Conservation (phyloP, 1,140 invertebrate species). For the Drosophila bocki region DNA sequence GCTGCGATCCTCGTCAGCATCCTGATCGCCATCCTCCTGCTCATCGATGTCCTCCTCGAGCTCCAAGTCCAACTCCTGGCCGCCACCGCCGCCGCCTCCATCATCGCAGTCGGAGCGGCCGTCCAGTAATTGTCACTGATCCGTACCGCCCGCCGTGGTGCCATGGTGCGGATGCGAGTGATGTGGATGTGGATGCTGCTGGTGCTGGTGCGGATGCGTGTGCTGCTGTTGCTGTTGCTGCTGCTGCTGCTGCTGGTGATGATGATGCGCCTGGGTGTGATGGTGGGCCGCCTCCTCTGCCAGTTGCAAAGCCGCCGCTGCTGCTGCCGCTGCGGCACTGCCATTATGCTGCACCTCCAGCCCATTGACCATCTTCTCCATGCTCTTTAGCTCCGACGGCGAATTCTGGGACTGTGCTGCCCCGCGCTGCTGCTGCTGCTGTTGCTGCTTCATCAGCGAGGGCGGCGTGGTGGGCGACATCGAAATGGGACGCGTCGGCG, state of each 20-base stretch:
- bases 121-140: slow-evolving; percentile 85
- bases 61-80: slow-evolving; percentile 37
- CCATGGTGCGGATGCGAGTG: slow-evolving; percentile 38
- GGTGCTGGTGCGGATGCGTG: slow-evolving; percentile 43
- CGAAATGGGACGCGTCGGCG: slow-evolving; percentile 86
- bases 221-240: slow-evolving; percentile 33
- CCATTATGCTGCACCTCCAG: slow-evolving; percentile 90
- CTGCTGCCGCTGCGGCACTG: slow-evolving; percentile 65
- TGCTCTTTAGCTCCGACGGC: slow-evolving; percentile 94
- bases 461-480: slow-evolving; percentile 86
- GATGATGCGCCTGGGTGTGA: slow-evolving; percentile 61
- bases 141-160: slow-evolving; percentile 46
- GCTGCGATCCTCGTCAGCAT: slow-evolving; percentile 73
- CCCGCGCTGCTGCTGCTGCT: not conserved
- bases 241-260: slow-evolving; percentile 33
- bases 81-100: slow-evolving; percentile 37
- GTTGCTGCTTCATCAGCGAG: slow-evolving; percentile 66
- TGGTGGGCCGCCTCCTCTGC: slow-evolving; percentile 65
- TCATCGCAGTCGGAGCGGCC: slow-evolving; percentile 76
- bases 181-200: slow-evolving; percentile 34
- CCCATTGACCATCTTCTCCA: slow-evolving; percentile 98
- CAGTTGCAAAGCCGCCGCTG: slow-evolving; percentile 54
- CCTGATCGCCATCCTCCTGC: slow-evolving; percentile 55
- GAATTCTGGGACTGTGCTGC: slow-evolving; percentile 81
- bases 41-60: slow-evolving; percentile 48